Base-by-base conservation (phyloP, 2,113 vertebrate species). In the Gulo gulo region DNA sequence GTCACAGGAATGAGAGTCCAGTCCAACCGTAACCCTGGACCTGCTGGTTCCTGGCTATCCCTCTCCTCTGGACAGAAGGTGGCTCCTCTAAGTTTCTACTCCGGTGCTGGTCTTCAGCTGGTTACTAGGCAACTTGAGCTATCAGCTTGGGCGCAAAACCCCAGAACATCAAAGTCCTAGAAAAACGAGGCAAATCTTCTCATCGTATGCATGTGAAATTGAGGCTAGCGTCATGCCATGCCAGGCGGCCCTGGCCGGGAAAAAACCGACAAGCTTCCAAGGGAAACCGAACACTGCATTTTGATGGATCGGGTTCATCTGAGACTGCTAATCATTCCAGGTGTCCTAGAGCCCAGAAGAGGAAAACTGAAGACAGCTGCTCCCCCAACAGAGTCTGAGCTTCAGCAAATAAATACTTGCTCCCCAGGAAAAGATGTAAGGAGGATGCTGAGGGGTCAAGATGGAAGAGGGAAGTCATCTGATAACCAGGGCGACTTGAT, bases 101-200 rank as follows among this genome's bases (percentile, higher is more conserved):
- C 91, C 83, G 91, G 85, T 76, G 34, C 69, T 97, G 63, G 79
- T 63, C 92, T 81, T 84, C 13, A 4, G 81, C 45, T 94, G 79
- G 96, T 98, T 97, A 97, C 95, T 97, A 98, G 90, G 96, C 96
- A 98, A 97, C 88, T 89, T 90, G 67, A 94, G 95, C 55, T 84
- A 83, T 83, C 61, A 84, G 45, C 52, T 89, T 97, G 87, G 55
- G 87, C 69, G 94, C 74, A 67, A 97, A 97, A 92, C 90, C 95
- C 36, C 36, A 86, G 86, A 89, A 23, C 86, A 96, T 95, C 97
- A 92, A 94, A 93, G 79, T 93, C 36, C 59, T 71, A 94, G 71
- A 93, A 96, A 97, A 96, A 96, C 71, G 34, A 93, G 10, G 47
- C 26, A 76, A 95, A 76, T 57, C 52, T 95, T 97, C 90, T 81